Conservation (phyloP, 2,797 vertebrate genomes). For the Knipowitschia caucasica region DNA sequence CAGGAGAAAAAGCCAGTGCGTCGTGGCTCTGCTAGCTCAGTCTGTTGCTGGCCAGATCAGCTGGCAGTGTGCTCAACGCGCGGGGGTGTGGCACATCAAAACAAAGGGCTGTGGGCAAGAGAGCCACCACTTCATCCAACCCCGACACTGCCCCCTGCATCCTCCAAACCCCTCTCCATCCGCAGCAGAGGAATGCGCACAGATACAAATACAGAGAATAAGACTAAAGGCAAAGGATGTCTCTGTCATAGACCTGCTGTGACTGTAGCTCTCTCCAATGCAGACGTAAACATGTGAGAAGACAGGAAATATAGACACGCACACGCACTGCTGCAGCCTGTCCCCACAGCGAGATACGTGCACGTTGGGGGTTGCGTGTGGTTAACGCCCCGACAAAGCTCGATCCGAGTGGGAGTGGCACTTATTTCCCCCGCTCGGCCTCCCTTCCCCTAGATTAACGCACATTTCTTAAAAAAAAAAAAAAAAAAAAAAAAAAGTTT, state of each 20-base stretch:
- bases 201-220: constrained; percentile 34
- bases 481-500: no score
- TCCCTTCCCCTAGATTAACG: constrained; percentile 42
- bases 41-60: constrained; percentile 90
- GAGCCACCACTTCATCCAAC: constrained; percentile 67
- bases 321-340: constrained; percentile 45
- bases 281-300: constrained; percentile 1
- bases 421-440: constrained; percentile 48
- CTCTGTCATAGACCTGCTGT: constrained; percentile 22
- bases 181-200: constrained; percentile 54
- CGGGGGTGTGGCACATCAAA: constrained; percentile 85
- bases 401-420: constrained; percentile 79
- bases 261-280: not conserved
- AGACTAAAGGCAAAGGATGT: constrained; percentile 6
- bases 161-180: constrained; percentile 5
- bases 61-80: constrained; percentile 78
- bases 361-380: constrained; percentile 22
- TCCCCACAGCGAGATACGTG: constrained; percentile 28
- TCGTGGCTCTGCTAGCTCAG: constrained; percentile 82
- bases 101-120: constrained; percentile 81
- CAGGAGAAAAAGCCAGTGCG: constrained; percentile 48
- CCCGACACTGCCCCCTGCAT: constrained; percentile 57
- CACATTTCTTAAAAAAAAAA: no score
- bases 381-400: constrained; percentile 63
- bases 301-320: constrained; percentile 22